These are phyloP conservation scores for Chaetura pelagica DNA, from an alignment of 2,113 vertebrate species.

Conservation along the genomic window DNA sequence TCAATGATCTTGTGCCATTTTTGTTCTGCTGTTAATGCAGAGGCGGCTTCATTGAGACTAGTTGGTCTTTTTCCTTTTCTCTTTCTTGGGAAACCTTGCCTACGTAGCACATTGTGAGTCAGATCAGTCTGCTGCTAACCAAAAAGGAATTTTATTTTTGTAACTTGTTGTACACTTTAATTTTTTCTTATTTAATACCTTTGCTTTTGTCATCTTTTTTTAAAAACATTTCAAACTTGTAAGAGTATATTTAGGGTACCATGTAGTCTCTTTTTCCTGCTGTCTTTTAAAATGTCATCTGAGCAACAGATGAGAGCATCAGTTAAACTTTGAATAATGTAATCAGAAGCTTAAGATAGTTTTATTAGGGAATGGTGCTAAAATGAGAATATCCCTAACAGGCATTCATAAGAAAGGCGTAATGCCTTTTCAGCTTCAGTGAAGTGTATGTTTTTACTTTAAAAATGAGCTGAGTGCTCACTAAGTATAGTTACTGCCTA, in stretches of 20 bases:
- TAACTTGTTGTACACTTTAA: not conserved
- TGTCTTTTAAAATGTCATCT: not conserved
- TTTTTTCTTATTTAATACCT: slow-evolving; percentile 7
- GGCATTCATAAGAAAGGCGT: not conserved
- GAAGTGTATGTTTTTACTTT: not conserved
- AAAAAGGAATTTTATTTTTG: slow-evolving; percentile 36
- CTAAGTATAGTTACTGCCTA: not conserved
- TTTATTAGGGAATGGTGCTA: not conserved
- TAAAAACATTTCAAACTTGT: not conserved
- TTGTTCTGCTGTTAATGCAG: slow-evolving; percentile 33
- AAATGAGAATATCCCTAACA: not conserved
- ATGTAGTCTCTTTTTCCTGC: not conserved
- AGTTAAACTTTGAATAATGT: not conserved
- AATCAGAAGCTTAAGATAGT: not conserved
- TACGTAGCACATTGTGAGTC: slow-evolving; percentile 40
- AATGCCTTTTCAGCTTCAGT: not conserved
- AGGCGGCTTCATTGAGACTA: slow-evolving; percentile 23
- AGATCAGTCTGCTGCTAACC: slow-evolving; percentile 22
- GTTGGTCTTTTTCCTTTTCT: slow-evolving; percentile 23
- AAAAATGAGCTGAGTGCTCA: not conserved
- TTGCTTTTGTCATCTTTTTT: not conserved
- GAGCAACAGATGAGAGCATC: not conserved
- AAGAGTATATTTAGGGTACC: not conserved
- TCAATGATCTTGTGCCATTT: not conserved
- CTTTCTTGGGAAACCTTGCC: slow-evolving; percentile 5